Conservation (phyloP, 2,888 invertebrate genomes). For the Polymixis lichenea region DNA sequence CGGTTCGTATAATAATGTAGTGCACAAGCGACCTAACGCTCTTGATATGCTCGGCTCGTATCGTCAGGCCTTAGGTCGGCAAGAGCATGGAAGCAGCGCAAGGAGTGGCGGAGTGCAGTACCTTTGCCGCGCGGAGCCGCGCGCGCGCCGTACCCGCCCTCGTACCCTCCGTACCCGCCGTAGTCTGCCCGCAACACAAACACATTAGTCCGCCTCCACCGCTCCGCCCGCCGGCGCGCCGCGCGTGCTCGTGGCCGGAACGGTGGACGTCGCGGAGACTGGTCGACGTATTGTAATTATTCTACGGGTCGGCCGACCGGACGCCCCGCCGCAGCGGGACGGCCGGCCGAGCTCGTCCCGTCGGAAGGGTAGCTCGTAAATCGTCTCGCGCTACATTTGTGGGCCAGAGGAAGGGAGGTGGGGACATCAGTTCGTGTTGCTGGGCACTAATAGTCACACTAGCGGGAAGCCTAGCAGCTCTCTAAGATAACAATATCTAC, state of each 20-base stretch:
- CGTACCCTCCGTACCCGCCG: constrained; percentile 96
- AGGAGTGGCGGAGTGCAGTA: constrained; percentile 83
- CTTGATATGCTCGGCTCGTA: not conserved
- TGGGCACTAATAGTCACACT: not conserved
- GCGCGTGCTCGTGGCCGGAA: constrained; percentile 48
- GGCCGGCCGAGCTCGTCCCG: constrained; percentile 31
- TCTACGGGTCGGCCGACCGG: constrained; percentile 35
- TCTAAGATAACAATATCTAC: not conserved
- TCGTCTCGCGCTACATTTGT: constrained; percentile 47
- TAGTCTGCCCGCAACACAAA: constrained; percentile 93
- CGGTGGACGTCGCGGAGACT: constrained; percentile 61
- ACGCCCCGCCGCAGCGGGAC: constrained; percentile 29
- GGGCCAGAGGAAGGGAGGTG: constrained; percentile 3
- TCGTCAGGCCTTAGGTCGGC: constrained; percentile 1
- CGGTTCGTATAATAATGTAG: not conserved
- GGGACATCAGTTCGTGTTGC: constrained; percentile 1
- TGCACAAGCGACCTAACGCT: constrained; percentile 6
- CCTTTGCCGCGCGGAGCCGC: constrained; percentile 97
- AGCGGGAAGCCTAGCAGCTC: not conserved
- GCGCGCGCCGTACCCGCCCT: constrained; percentile 97
- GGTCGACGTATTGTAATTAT: constrained; percentile 48
- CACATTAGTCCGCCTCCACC: constrained; percentile 87
- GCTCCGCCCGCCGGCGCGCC: constrained; percentile 49
- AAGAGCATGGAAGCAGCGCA: constrained; percentile 57
- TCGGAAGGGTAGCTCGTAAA: constrained; percentile 56